Conservation (phyloP, 2,888 invertebrate genomes). For the Plemyria rubiginata region DNA sequence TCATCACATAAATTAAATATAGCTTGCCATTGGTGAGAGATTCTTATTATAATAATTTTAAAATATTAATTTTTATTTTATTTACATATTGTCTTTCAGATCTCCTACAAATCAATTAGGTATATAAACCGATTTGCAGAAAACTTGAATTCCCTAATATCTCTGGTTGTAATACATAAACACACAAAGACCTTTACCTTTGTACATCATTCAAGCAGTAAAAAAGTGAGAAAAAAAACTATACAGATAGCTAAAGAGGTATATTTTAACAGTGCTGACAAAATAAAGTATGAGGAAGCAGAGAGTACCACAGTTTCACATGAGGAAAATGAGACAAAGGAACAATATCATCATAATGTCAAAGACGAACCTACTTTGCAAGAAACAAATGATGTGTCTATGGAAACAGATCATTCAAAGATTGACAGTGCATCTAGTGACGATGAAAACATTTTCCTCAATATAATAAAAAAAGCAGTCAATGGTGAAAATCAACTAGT, state of each 20-base stretch:
- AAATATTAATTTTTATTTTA: too few species aligned
- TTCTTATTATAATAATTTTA: too few species aligned
- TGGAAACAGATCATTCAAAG: background rate
- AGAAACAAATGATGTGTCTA: slow-evolving; percentile 9
- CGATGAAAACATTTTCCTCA: slow-evolving; percentile 41
- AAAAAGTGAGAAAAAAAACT: slow-evolving; percentile 6
- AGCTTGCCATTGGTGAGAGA: too few species aligned
- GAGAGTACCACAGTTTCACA: background rate
- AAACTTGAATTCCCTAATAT: slow-evolving; percentile 24
- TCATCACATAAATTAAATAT: too few species aligned
- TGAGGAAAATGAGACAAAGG: slow-evolving; percentile 3
- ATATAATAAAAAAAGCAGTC: slow-evolving; percentile 41
- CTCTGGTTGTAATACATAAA: slow-evolving; percentile 11
- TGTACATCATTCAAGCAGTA: slow-evolving; percentile 15
- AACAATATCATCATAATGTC: slow-evolving; percentile 5
- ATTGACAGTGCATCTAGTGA: slow-evolving; percentile 26
- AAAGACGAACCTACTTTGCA: slow-evolving; percentile 17
- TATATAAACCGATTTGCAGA: slow-evolving; percentile 28
- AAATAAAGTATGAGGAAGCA: slow-evolving; percentile 22
- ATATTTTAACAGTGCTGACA: slow-evolving; percentile 22
- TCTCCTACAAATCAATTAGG: slow-evolving; percentile 53
- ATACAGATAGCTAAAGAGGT: slow-evolving; percentile 19
- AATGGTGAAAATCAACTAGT: slow-evolving; percentile 40
- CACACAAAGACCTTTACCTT: slow-evolving; percentile 24
- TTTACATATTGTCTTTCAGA: slow-evolving; percentile 48